A percentile compares a stretch with the other conserved stretches of the same genome.
phyloP scores from a whole-genome alignment of 2,113 vertebrate genomes.

The Ailuropoda melanoleuca region DNA sequence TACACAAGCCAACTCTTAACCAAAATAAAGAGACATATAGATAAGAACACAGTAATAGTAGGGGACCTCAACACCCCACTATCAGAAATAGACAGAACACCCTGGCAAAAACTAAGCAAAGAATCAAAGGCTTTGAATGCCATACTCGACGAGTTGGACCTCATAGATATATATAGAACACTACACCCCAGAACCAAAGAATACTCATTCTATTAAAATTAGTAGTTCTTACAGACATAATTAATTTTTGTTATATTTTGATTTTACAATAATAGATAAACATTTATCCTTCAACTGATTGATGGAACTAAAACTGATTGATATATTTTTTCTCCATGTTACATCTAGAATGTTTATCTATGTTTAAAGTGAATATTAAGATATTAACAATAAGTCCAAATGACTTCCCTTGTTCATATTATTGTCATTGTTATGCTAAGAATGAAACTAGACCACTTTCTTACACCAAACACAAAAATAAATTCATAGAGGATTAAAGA shows the following conservation, averaged over 20 bases:
- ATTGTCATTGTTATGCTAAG: background rate
- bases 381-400: background rate
- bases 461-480: background rate
- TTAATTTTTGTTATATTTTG: background rate
- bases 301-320: background rate
- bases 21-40: too few relatives aligned
- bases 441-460: background rate
- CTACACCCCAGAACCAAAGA: too few relatives aligned
- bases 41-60: too few relatives aligned
- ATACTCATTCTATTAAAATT: too few relatives aligned
- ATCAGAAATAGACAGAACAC: too few relatives aligned
- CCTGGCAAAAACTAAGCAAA: too few relatives aligned
- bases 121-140: too few relatives aligned
- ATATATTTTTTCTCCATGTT: background rate
- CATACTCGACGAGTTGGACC: too few relatives aligned
- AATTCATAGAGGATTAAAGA: background rate
- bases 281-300: slow-evolving; percentile 6
- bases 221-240: background rate
- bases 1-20: too few relatives aligned
- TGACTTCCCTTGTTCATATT: background rate
- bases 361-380: slow-evolving; percentile 4
- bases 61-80: too few relatives aligned
- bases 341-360: background rate
- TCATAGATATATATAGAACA: too few relatives aligned
- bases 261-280: background rate